Percentiles rank a stretch among this genome's conserved stretches.
Conservation (phyloP, 2,888 invertebrate genomes). For the Cephonodes hylas region DNA sequence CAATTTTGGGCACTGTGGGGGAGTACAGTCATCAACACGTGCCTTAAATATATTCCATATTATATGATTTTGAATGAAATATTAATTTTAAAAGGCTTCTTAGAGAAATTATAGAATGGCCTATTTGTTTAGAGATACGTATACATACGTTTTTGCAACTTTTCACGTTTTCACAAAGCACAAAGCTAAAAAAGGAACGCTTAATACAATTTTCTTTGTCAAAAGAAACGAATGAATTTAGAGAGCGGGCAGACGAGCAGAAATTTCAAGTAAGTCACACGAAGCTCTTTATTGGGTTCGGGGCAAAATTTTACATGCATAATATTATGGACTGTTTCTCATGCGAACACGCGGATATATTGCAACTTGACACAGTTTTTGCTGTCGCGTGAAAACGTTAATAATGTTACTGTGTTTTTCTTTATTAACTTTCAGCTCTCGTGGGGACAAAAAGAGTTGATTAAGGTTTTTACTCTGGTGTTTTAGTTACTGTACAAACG, state of each 20-base stretch:
- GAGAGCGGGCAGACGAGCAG: conserved; percentile 25
- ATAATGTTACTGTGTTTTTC: background rate
- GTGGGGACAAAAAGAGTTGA: background rate
- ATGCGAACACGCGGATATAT: conserved; percentile 10
- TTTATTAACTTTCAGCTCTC: background rate
- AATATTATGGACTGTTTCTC: conserved; percentile 23
- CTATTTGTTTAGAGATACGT: conserved; percentile 12
- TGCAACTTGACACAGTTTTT: conserved; percentile 12
- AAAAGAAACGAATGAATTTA: conserved; percentile 39
- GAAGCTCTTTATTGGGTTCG: conserved; percentile 34
- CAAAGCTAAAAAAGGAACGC: conserved; percentile 21
- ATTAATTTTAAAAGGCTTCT: background rate
- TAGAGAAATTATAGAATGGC: background rate
- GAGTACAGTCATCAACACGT: too few relatives aligned
- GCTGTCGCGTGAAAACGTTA: conserved; percentile 4
- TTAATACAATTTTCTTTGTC: conserved; percentile 39
- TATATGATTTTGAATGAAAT: too few relatives aligned
- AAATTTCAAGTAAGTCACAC: conserved; percentile 37
- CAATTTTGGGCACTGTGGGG: too few relatives aligned
- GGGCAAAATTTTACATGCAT: conserved; percentile 34
- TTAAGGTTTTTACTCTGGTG: background rate
- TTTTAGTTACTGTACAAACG: background rate
- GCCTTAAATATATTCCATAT: too few relatives aligned
- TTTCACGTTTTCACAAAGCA: conserved; percentile 25
- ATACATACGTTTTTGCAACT: conserved; percentile 24